These are phyloP conservation scores for Lasioglossum figueresi DNA, from an alignment of 2,888 invertebrate species.

Conservation along the genomic window DNA sequence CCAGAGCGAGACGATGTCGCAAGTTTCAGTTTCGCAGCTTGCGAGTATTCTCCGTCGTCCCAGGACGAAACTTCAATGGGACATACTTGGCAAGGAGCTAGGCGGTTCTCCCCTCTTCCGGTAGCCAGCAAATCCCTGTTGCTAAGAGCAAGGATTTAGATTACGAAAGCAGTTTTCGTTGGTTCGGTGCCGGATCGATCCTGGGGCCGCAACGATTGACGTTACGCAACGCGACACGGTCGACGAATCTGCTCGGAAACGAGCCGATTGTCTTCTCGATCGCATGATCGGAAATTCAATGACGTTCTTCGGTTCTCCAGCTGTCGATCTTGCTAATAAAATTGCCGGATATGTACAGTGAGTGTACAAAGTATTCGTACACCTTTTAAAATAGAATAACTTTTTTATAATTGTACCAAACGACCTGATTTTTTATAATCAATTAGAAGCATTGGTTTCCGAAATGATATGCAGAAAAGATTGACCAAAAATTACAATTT, in stretches of 20 bases:
- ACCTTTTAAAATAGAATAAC: too few relatives aligned
- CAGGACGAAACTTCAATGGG: not conserved
- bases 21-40: constrained; percentile 1
- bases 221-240: constrained; percentile 51
- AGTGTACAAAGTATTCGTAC: too few relatives aligned
- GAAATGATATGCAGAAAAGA: too few relatives aligned
- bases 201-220: constrained; percentile 42
- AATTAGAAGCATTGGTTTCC: too few relatives aligned
- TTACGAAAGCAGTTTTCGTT: constrained; percentile 57
- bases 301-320: not conserved
- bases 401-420: too few relatives aligned
- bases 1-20: not conserved
- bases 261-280: constrained; percentile 46
- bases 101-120: not conserved
- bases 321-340: not conserved
- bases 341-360: not conserved
- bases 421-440: too few relatives aligned
- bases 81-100: constrained; percentile 8
- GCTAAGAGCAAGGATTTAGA: constrained; percentile 51
- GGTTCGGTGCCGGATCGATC: constrained; percentile 42
- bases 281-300: constrained; percentile 27
- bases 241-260: constrained; percentile 46
- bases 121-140: constrained; percentile 27
- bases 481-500: too few relatives aligned
- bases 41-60: not conserved